Conservation (phyloP, 2,113 vertebrate genomes). For the Caloenas nicobarica region DNA sequence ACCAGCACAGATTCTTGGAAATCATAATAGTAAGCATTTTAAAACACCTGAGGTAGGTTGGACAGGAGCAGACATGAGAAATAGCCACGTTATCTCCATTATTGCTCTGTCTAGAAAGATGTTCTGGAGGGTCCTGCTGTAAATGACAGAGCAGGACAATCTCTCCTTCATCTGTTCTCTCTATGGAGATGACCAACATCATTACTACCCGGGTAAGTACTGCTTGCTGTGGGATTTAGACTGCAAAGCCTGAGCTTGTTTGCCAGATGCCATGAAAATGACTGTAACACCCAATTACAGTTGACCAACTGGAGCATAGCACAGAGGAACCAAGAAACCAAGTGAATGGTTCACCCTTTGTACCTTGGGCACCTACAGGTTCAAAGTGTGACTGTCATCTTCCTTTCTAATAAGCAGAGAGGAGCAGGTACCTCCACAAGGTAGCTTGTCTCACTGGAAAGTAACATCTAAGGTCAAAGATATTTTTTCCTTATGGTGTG, state of each 20-base stretch:
- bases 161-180: not conserved
- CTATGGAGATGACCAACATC: not conserved
- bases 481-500: not conserved
- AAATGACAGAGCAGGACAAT: not conserved
- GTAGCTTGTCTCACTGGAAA: not conserved
- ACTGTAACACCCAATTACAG: not conserved
- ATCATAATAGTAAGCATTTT: not conserved
- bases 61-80: not conserved
- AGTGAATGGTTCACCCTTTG: not conserved
- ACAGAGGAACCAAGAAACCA: rapidly evolving
- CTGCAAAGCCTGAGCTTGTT: not conserved
- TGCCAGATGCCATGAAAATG: not conserved
- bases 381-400: not conserved
- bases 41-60: not conserved
- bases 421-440: not conserved
- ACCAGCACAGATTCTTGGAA: not conserved
- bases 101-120: not conserved
- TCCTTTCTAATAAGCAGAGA: not conserved
- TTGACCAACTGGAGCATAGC: not conserved
- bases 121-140: not conserved
- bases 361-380: not conserved
- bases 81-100: not conserved
- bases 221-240: not conserved
- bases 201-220: not conserved
- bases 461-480: not conserved